Evolutionary conservation across 2,113 vertebrate species (phyloP), one percentile per base, ranked within the genome.

Genomic region (Misgurnus anguillicaudatus): DNA sequence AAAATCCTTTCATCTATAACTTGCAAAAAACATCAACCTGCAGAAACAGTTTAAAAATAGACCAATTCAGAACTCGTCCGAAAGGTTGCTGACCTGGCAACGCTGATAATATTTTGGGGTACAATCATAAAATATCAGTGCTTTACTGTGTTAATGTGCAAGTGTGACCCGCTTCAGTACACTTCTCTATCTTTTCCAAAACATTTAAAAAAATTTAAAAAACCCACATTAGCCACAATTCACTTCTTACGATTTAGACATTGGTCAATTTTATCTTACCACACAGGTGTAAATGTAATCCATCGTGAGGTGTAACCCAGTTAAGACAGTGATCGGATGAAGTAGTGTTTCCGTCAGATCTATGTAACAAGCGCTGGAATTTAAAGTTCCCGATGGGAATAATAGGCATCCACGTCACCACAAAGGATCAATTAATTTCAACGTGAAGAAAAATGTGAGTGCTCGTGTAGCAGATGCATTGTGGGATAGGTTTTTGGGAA

Each of bases 401-500:
- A 63, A 45, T 53, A 19, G 64, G 74, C 58, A 64, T 64, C 58
- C 41, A 75, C 24, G 72, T 75, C 36, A 58, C 39, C 71, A 73
- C 31, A 55, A 57, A 58, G 36, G 36, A 17, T 57, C 16, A 8
- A 70, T 71, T 42, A 42, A 31, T 57, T 6, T n/a, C n/a, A 21
- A 51, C 19, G 53, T 31, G 17, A 58, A 61, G 19, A 24, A 57
- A 75, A 76, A 65, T 19, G 48, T 14, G 61, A 76, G 74, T 62
- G 72, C 45, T 76, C 45, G 42, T 62, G 11, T 16, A 55, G 62
- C 73, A 73, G 60, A 67, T 75, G 70, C 70, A 78, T 71, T 71
- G 62, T 75, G 75, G 70, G 75, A 78, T 60, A 48, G 58, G 16
- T 39, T 60, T 67, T 75, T 48, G 55, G 78, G 81, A 85, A 83